A percentile compares a stretch with the other conserved stretches of the same genome.
phyloP scores from a whole-genome alignment of 1,140 invertebrate species.

The Luehdorfia chinensis region DNA sequence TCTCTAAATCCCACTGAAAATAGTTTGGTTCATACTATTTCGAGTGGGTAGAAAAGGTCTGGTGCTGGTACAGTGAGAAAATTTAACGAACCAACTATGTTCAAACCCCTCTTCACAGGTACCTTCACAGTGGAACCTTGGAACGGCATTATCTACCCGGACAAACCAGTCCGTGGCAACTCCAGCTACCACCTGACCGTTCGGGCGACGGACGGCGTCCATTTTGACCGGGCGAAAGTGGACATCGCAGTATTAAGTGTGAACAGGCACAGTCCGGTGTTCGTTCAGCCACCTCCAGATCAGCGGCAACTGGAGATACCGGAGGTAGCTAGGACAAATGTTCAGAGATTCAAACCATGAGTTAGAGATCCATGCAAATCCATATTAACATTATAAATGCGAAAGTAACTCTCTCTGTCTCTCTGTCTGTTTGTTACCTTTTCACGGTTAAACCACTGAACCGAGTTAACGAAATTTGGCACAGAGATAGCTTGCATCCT shows the following conservation, averaged over 20 bases:
- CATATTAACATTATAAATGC: too few species aligned
- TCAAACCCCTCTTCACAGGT: constrained; percentile 66
- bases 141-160: constrained; percentile 88
- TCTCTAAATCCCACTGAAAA: not conserved
- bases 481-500: too few species aligned
- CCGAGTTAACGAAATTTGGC: too few species aligned
- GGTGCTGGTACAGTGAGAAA: too few species aligned
- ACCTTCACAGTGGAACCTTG: constrained; percentile 85
- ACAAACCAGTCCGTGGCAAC: constrained; percentile 81
- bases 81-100: not conserved
- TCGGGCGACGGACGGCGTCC: constrained; percentile 85
- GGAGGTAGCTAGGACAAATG: constrained; percentile 80
- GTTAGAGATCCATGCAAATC: too few species aligned
- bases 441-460: too few species aligned
- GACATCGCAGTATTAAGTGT: constrained; percentile 88
- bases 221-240: constrained; percentile 83
- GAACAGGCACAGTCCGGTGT: constrained; percentile 91
- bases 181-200: constrained; percentile 82
- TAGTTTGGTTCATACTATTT: too few species aligned
- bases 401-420: too few species aligned
- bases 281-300: constrained; percentile 85
- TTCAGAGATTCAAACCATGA: not conserved
- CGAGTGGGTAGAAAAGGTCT: too few species aligned
- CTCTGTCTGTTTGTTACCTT: too few species aligned
- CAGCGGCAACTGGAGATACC: constrained; percentile 88